A percentile compares a stretch with the other conserved stretches of the same genome.
phyloP scores from a whole-genome alignment of 2,888 invertebrate species.

The Pediacus dermestoides region DNA sequence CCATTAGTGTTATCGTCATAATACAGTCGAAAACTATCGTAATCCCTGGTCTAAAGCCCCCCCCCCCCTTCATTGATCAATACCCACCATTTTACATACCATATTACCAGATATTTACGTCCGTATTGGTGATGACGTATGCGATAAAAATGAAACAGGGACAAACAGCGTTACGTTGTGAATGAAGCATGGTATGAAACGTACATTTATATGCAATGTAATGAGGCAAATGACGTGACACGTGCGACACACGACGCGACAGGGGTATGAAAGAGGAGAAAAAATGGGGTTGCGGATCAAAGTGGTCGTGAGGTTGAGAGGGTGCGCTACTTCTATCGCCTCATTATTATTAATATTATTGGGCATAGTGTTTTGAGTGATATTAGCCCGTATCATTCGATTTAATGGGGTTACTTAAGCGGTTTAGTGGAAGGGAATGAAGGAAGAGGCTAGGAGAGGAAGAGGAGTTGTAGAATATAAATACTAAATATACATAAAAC shows the following conservation, averaged over 20 bases:
- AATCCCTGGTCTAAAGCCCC: slow-evolving; percentile 37
- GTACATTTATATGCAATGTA: slow-evolving; percentile 36
- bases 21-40: slow-evolving; percentile 41
- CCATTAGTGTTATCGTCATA: slow-evolving; percentile 39
- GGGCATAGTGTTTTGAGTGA: too few species aligned
- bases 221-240: slow-evolving; percentile 36
- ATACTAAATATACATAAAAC: too few species aligned
- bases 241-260: slow-evolving; percentile 20
- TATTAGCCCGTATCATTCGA: too few species aligned
- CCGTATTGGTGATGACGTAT: slow-evolving; percentile 6
- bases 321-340: too few species aligned
- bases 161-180: slow-evolving; percentile 14
- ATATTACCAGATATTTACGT: slow-evolving; percentile 2
- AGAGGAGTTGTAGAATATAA: too few species aligned
- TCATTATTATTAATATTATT: too few species aligned
- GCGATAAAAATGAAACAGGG: slow-evolving; percentile 15
- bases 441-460: too few species aligned
- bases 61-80: slow-evolving; percentile 41
- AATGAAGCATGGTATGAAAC: slow-evolving; percentile 28
- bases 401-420: too few species aligned
- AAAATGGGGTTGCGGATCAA: too few species aligned
- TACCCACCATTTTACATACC: slow-evolving; percentile 23
- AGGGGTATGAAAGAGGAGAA: slow-evolving; percentile 13
- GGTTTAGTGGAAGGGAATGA: too few species aligned
- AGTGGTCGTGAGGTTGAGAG: too few species aligned